These are phyloP conservation scores for Mormyrops attenuatus DNA, from an alignment of 2,797 vertebrate species.

Conservation along the genomic window DNA sequence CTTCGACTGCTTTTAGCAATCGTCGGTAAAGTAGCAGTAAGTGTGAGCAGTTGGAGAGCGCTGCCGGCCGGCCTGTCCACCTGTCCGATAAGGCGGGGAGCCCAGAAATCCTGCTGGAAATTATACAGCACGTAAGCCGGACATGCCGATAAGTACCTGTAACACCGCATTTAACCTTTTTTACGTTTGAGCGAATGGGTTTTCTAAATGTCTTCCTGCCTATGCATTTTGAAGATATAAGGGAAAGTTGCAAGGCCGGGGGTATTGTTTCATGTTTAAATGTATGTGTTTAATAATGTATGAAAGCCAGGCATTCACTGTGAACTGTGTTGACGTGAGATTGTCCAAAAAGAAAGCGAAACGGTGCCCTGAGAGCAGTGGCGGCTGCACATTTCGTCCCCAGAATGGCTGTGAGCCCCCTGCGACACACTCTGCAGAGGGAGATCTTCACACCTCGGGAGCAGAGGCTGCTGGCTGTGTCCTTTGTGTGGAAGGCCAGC, in stretches of 20 bases:
- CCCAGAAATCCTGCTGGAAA: background rate
- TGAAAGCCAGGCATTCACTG: background rate
- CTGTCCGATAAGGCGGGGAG: background rate
- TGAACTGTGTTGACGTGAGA: background rate
- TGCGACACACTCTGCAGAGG: conserved; percentile 38
- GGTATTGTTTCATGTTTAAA: background rate
- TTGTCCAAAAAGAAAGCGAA: background rate
- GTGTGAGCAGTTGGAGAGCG: background rate
- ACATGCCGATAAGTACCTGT: background rate
- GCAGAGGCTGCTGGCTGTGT: conserved; percentile 36
- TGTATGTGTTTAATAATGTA: background rate
- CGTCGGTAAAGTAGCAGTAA: background rate
- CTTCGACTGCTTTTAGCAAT: background rate
- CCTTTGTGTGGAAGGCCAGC: conserved; percentile 42
- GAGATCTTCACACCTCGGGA: conserved; percentile 33
- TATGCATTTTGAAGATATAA: background rate
- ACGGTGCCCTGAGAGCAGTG: background rate
- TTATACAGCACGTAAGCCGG: background rate
- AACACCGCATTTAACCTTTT: background rate
- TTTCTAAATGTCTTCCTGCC: background rate
- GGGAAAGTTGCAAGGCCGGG: background rate
- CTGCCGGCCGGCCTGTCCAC: background rate
- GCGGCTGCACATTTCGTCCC: background rate
- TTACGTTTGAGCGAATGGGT: background rate
- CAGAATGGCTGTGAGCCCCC: conserved; percentile 32